Evolutionary conservation across 1,140 invertebrate genomes (phyloP).

Genomic region (Melitaea cinxia): DNA sequence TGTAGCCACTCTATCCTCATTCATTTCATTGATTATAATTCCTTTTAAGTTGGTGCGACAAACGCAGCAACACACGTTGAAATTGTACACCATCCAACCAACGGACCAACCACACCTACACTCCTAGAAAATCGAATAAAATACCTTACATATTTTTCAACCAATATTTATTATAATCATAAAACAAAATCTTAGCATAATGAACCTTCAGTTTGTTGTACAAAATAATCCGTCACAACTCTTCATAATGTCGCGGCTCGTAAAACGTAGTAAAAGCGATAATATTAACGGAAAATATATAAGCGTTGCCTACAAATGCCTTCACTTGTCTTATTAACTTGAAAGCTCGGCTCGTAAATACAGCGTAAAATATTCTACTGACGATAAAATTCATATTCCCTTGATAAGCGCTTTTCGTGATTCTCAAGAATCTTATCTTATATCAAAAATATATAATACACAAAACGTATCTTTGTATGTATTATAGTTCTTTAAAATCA

Average conservation of each 20-base stretch:
- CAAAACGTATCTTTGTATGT: too few relatives aligned
- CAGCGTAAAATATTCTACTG: conserved; percentile 38
- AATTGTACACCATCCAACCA: too few relatives aligned
- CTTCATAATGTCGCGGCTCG: background rate
- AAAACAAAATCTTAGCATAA: conserved; percentile 11
- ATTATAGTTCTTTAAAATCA: too few relatives aligned
- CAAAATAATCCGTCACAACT: background rate
- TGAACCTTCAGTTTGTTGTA: background rate
- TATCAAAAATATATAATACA: background rate
- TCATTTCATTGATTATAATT: too few relatives aligned
- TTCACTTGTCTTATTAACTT: conserved; percentile 56
- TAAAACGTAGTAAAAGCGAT: background rate
- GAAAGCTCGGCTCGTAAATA: conserved; percentile 51
- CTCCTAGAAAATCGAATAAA: too few relatives aligned
- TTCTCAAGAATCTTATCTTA: conserved; percentile 13
- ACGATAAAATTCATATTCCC: conserved; percentile 45
- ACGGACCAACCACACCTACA: too few relatives aligned
- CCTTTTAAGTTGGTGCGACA: too few relatives aligned
- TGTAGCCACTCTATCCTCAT: too few relatives aligned
- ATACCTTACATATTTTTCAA: too few relatives aligned
- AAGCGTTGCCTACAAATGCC: conserved; percentile 39
- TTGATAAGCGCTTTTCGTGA: conserved; percentile 38
- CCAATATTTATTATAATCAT: background rate
- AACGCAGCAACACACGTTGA: too few relatives aligned
- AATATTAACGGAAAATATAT: conserved; percentile 29